Evolutionary conservation across 2,113 vertebrate species (phyloP).

Genomic region (Egretta garzetta): DNA sequence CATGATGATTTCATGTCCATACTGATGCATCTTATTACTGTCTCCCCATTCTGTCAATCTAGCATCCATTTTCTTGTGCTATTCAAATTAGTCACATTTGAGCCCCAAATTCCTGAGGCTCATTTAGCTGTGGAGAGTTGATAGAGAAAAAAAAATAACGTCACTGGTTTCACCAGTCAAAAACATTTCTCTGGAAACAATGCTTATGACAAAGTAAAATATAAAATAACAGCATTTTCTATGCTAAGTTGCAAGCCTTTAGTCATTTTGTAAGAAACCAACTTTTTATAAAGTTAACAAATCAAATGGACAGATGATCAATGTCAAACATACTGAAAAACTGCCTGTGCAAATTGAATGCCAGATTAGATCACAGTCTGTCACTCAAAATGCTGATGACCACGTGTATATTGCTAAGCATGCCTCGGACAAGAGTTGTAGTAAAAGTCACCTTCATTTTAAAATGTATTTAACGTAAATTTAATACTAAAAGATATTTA

Average conservation of each 20-base stretch:
- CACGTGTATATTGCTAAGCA: constrained; percentile 16
- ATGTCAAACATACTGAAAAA: constrained; percentile 57
- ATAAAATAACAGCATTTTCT: constrained; percentile 9
- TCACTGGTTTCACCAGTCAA: not conserved
- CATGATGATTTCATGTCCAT: not conserved
- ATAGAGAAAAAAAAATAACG: not conserved
- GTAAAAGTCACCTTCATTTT: constrained; percentile 71
- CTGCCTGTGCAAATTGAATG: constrained; percentile 43
- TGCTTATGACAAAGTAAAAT: constrained; percentile 5
- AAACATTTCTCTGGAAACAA: not conserved
- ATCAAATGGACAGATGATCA: constrained; percentile 61
- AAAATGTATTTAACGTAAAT: constrained; percentile 40
- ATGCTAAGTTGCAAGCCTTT: not conserved
- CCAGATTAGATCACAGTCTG: constrained; percentile 29
- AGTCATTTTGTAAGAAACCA: constrained; percentile 48
- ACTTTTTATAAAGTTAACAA: constrained; percentile 55
- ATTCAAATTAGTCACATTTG: not conserved
- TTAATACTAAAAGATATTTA: constrained; percentile 46
- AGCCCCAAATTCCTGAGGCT: not conserved
- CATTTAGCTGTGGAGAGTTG: not conserved
- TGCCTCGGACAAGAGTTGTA: not conserved
- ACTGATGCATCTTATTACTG: not conserved
- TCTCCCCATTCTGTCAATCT: not conserved
- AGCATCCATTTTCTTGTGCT: not conserved
- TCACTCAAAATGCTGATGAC: constrained; percentile 37